Base-by-base conservation (phyloP, 1,140 invertebrate species). In the Oncopodura yosiiana region DNA sequence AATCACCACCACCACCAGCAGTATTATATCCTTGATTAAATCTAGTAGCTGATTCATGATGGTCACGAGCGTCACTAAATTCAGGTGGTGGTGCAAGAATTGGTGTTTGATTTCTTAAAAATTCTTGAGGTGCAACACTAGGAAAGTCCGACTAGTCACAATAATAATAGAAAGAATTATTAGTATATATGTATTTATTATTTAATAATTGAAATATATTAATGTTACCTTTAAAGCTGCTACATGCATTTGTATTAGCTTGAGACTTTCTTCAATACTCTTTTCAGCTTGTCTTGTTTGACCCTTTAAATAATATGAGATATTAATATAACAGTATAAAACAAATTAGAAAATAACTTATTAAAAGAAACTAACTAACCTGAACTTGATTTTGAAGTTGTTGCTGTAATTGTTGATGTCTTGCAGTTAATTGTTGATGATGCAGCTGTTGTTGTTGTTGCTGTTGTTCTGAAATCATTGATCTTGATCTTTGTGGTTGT, bases 81-180 rank as follows among this genome's bases (percentile, higher is more conserved):
- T 85, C 83, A 6, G 83, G 83, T n/a, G 83, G 83, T n/a, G 84
- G 83, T 9, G 83, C 82, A 3, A 85, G 72, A 49, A 83, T 81
- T 21, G 82, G 70, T 50, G 64, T 62, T 24, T 61, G 56, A 52
- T 63, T 61, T 9, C 48, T n/a, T 21, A 60, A 44, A 59, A 67
- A 67, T 41, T 64, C 65, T 8, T 66, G 65, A 1, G 66, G 66
- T 19, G 56, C 41, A 45, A 66, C 49, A 24, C 36, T 58, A 14
- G 60, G 58, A 41, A 64, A 66, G 16, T 65, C 65, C 34, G 58
- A 59, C 60, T 61, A 42, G 5, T n/a, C 8, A n/a, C 14, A 41
- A 8, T 9, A 8, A 8, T 6, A 19, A 6, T 41, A 41, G 16
- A 6, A 30, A 44, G 26, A 53, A 23, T 4, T 49, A 26, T 9